A percentile compares a stretch with the other conserved stretches of the same genome.
These are phyloP conservation scores for Brachyptera putata DNA, from an alignment of 2,888 invertebrate genomes.

Conservation along the genomic window DNA sequence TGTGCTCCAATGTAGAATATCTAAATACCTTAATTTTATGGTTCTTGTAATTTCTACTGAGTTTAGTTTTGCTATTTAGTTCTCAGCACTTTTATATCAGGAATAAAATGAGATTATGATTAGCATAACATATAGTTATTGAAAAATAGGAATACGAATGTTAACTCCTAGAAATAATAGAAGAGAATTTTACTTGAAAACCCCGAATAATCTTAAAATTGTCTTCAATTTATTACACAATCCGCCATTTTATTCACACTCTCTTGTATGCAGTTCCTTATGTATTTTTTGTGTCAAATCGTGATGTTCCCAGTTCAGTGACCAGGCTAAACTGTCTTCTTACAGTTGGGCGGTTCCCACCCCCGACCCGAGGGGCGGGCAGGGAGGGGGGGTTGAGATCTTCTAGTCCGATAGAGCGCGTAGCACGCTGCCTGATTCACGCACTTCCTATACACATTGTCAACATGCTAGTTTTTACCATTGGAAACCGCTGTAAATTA, in stretches of 20 bases:
- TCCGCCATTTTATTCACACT: neutral
- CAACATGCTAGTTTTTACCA: neutral
- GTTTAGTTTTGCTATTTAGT: no score
- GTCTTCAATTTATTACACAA: neutral
- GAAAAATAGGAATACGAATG: no score
- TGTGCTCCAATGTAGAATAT: no score
- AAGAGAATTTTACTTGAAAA: no score
- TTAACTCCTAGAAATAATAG: no score
- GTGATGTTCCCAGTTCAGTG: conserved; percentile 14
- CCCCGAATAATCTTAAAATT: conserved; percentile 1
- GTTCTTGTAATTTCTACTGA: no score
- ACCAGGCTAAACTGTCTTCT: conserved; percentile 22
- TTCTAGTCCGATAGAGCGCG: conserved; percentile 31
- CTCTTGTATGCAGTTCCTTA: conserved; percentile 1
- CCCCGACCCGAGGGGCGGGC: conserved; percentile 39
- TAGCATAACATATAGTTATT: no score
- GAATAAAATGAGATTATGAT: no score
- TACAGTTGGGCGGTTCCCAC: conserved; percentile 1
- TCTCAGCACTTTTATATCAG: neutral
- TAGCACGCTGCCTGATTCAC: conserved; percentile 3
- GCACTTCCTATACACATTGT: neutral
- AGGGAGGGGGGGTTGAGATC: conserved; percentile 41
- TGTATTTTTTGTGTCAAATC: neutral
- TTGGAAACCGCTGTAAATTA: conserved; percentile 7
- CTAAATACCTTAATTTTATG: neutral